A percentile compares a stretch with the other conserved stretches of the same genome.
phyloP scores from a whole-genome alignment of 2,113 vertebrate species.

The Entosphenus tridentatus region DNA sequence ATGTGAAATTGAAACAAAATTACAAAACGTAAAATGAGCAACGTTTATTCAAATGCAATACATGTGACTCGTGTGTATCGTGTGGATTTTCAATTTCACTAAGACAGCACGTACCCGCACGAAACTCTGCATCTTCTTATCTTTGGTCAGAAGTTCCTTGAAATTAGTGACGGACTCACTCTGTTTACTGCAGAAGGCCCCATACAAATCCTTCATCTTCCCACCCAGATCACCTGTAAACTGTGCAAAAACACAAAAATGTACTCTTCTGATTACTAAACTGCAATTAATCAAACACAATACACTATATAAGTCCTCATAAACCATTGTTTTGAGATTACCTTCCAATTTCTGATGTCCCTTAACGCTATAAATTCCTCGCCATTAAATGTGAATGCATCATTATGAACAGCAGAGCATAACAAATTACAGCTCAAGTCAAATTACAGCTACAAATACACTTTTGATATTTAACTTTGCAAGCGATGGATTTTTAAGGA shows the following conservation, averaged over 20 bases:
- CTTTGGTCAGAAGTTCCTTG: slow-evolving; percentile 63
- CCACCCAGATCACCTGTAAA: slow-evolving; percentile 75
- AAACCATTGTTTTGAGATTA: background rate
- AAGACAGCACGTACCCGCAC: slow-evolving; percentile 39
- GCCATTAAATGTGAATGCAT: background rate
- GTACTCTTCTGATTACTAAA: background rate
- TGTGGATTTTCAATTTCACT: background rate
- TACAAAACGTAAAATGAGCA: background rate
- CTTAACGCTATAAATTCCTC: background rate
- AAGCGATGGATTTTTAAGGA: no score
- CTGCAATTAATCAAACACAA: background rate
- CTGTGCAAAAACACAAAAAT: slow-evolving; percentile 18
- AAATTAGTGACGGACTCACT: slow-evolving; percentile 57
- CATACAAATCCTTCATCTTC: slow-evolving; percentile 56
- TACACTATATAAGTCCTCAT: background rate
- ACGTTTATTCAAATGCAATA: background rate
- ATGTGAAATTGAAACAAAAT: background rate
- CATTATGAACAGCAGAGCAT: background rate
- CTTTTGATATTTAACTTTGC: background rate
- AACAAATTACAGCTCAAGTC: background rate
- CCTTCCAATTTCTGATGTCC: background rate
- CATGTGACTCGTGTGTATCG: background rate
- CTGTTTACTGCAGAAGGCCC: slow-evolving; percentile 61
- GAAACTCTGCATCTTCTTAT: slow-evolving; percentile 76
- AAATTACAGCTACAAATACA: background rate